These are phyloP conservation scores for Choreutis nemorana DNA, from an alignment of 2,888 invertebrate genomes.

Conservation along the genomic window DNA sequence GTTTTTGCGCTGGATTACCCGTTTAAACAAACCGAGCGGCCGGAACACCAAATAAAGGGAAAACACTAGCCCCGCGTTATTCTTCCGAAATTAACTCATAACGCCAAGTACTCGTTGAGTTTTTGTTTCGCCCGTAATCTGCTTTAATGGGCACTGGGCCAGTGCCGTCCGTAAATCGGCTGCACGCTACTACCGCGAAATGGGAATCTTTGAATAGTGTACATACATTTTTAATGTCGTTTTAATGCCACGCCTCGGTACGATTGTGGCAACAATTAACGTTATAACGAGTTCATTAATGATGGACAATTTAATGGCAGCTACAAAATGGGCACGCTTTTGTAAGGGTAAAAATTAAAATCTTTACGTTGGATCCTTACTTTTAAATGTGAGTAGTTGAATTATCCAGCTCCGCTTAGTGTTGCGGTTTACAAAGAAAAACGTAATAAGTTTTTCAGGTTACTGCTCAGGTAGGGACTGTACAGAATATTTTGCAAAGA, in stretches of 20 bases:
- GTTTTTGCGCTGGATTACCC: constrained; percentile 57
- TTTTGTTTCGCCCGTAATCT: constrained; percentile 59
- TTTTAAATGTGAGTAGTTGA: constrained; percentile 5
- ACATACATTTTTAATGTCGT: constrained; percentile 58
- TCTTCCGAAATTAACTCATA: constrained; percentile 67
- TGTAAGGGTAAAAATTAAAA: constrained; percentile 15
- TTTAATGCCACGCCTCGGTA: constrained; percentile 47
- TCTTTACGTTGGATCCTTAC: constrained; percentile 1
- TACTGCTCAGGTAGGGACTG: no score
- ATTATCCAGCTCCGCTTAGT: no score
- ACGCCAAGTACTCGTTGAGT: constrained; percentile 55
- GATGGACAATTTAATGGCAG: constrained; percentile 24
- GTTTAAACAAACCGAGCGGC: constrained; percentile 56
- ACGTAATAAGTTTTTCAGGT: no score
- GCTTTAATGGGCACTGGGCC: constrained; percentile 61
- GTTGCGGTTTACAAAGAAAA: no score
- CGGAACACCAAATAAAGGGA: constrained; percentile 58
- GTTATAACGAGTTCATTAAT: constrained; percentile 54
- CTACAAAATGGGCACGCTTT: constrained; percentile 15
- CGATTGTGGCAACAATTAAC: constrained; percentile 56
- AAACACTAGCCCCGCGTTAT: constrained; percentile 58
- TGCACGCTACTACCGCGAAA: constrained; percentile 52
- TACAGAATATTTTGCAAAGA: constrained; percentile 21
- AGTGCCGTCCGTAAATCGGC: constrained; percentile 57
- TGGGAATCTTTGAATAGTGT: constrained; percentile 59